These are phyloP conservation scores for Notechis scutatus DNA, from an alignment of 2,113 vertebrate species.

Conservation along the genomic window DNA sequence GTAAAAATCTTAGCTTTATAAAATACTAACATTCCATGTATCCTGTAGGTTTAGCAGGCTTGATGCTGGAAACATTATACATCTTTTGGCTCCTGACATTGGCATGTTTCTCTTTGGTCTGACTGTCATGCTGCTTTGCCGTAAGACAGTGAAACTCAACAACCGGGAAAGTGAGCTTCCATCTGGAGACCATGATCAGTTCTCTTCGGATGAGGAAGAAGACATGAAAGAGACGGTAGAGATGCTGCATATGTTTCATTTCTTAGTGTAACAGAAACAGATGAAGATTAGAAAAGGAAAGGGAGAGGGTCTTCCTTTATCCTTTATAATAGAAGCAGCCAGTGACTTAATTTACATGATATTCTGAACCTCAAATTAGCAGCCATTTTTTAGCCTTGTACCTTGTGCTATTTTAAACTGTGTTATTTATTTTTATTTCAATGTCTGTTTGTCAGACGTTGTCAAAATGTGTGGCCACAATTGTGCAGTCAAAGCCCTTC, in stretches of 20 bases:
- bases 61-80: constrained; percentile 61
- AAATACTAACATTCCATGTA: not conserved
- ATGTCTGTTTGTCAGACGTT: not conserved
- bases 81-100: constrained; percentile 69
- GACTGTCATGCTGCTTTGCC: constrained; percentile 60
- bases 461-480: not conserved
- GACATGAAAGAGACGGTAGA: constrained; percentile 1
- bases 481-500: not conserved
- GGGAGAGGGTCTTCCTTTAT: not conserved
- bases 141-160: constrained; percentile 52
- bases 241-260: not conserved
- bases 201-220: not conserved
- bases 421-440: not conserved
- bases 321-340: not conserved
- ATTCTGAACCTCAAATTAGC: not conserved
- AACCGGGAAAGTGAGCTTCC: constrained; percentile 43
- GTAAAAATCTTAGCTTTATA: not conserved
- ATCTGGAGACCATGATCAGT: constrained; percentile 19
- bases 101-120: constrained; percentile 60
- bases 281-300: not conserved
- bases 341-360: not conserved
- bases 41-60: constrained; percentile 69
- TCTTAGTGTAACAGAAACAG: not conserved
- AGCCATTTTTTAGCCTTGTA: not conserved
- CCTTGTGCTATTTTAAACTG: not conserved